phyloP scores from a whole-genome alignment of 2,113 vertebrate genomes.

The Dissostichus mawsoni region DNA sequence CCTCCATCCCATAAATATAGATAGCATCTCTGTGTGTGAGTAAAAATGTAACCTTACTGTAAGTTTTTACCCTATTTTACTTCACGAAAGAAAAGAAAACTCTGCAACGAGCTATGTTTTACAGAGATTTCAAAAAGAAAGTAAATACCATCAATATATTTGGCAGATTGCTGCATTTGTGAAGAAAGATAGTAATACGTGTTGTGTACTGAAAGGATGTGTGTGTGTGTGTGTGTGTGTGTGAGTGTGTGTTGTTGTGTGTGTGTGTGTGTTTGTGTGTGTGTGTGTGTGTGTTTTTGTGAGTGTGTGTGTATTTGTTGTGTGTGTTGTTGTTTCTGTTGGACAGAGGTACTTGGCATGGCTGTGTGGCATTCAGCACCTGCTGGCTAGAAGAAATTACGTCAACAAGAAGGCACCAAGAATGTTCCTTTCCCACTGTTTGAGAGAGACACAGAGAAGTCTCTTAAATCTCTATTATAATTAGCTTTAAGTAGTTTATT shows the following conservation, averaged over 20 bases:
- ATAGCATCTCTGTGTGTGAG: constrained; percentile 13
- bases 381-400: background rate
- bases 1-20: background rate
- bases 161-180: background rate
- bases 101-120: background rate
- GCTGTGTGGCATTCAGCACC: constrained; percentile 55
- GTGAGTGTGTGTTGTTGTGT: background rate
- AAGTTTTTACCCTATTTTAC: too few species aligned
- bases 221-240: too few species aligned
- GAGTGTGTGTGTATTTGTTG: background rate
- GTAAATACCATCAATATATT: background rate
- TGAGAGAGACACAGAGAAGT: background rate
- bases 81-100: too few species aligned
- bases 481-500: background rate
- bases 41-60: background rate
- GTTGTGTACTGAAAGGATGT: too few species aligned
- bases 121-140: background rate
- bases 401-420: constrained; percentile 4
- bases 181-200: too few species aligned
- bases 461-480: background rate
- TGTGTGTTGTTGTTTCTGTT: constrained; percentile 8
- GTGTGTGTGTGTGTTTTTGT: too few species aligned
- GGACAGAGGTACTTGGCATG: constrained; percentile 20
- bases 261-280: background rate
- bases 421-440: background rate